Base-by-base conservation (phyloP, 2,888 invertebrate genomes). In the Oithona nana region DNA sequence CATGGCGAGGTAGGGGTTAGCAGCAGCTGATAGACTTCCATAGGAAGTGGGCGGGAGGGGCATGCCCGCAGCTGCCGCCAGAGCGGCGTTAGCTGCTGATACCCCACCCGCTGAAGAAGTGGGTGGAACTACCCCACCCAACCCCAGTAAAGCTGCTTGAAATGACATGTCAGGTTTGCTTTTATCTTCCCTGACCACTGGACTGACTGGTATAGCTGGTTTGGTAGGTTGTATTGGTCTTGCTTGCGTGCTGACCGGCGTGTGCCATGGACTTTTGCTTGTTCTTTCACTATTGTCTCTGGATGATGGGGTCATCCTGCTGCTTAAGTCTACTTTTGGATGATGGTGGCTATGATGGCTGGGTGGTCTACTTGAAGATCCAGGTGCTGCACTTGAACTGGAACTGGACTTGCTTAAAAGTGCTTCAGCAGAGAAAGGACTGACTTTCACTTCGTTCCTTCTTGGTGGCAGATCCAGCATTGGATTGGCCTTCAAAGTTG, bases 401-500 rank as follows among this genome's bases (percentile, higher is more conserved):
- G 57, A n/a, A 6, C 8, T 28, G 50, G 59, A 50, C 49, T 59
- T 59, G 59, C 50, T 50, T 4, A 59, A 28, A 24, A 59, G 28
- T 6, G 59, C 59, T 28, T 59, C 59, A 6, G 59, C 59, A n/a
- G 59, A 59, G 28, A 59, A 59, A n/a, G 59, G 59, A 20, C 26
- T 50, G 13, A 29, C 59, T 29, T 59, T 59, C 28, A 49, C 20
- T n/a, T 59, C 59, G 20, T 20, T 29, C 28, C 28, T 57, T 26
- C 22, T 24, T 6, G 54, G 16, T 20, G 54, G 24, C 24, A 26
- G 24, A 26, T 16, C 13, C 22, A 16, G 24, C 54, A 54, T 54
- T 20, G 54, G 54, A n/a, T n/a, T n/a, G 24, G 54, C 54, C 4
- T 20, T 20, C 54, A 26, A 54, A 26, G 54, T 11, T 11, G 24